Evolutionary conservation across 2,797 vertebrate genomes (phyloP).

Genomic region (Melanotaenia trifasciata): DNA sequence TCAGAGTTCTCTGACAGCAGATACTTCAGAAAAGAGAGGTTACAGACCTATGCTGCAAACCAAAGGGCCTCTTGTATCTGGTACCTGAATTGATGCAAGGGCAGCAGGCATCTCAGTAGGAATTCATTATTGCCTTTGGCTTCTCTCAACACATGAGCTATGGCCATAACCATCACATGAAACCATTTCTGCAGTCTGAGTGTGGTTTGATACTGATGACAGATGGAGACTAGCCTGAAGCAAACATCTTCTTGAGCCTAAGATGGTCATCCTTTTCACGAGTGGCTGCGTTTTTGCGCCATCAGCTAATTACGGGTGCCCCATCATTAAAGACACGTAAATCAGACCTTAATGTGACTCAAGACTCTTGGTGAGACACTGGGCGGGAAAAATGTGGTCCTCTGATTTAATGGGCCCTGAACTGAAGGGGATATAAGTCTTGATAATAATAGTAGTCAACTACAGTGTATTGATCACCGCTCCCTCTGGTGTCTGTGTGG

Average conservation of each 20-base stretch:
- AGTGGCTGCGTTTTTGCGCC: constrained; percentile 60
- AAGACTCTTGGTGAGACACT: constrained; percentile 65
- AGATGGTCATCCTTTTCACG: constrained; percentile 54
- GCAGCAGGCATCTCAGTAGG: constrained; percentile 41
- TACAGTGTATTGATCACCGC: constrained; percentile 79
- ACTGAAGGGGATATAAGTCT: constrained; percentile 79
- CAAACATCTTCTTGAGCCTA: constrained; percentile 52
- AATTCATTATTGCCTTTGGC: constrained; percentile 69
- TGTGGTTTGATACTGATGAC: constrained; percentile 67
- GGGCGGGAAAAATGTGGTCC: constrained; percentile 71
- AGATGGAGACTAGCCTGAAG: constrained; percentile 56
- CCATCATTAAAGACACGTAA: constrained; percentile 79
- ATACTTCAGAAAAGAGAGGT: constrained; percentile 47
- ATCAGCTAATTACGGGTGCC: constrained; percentile 80
- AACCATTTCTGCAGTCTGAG: constrained; percentile 58
- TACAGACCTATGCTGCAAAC: constrained; percentile 24
- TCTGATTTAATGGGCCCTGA: constrained; percentile 79
- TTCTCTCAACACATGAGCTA: constrained; percentile 62
- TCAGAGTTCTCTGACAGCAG: constrained; percentile 41
- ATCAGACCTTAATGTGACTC: constrained; percentile 80
- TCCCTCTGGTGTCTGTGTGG: constrained; percentile 75
- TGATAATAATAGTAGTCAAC: constrained; percentile 80
- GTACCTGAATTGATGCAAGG: constrained; percentile 41
- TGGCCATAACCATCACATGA: constrained; percentile 53
- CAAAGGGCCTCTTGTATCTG: constrained; percentile 30